These are phyloP conservation scores for Neodiprion pinetum DNA, from an alignment of 1,140 invertebrate species.

Conservation along the genomic window DNA sequence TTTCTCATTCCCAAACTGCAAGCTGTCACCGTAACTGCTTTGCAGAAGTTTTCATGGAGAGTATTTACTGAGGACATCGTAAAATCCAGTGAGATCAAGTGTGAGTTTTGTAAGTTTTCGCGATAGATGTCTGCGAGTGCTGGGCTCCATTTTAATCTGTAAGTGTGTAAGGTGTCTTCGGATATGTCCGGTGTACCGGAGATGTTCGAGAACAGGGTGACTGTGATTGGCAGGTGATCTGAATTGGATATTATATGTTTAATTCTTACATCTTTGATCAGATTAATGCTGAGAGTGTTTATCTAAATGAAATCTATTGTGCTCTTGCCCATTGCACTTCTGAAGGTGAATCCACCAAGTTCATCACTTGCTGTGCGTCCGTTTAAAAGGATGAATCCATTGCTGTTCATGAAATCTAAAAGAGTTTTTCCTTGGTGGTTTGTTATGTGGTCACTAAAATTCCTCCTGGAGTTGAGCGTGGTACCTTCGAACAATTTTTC, in stretches of 20 bases:
- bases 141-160: no score
- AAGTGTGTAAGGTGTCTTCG: no score
- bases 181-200: no score
- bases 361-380: neutral
- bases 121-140: no score
- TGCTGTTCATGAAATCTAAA: neutral
- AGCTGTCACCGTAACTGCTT: no score
- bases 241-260: neutral
- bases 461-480: neutral
- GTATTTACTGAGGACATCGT: no score
- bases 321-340: neutral
- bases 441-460: neutral
- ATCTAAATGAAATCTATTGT: slow-evolving; percentile 12
- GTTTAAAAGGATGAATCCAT: slow-evolving; percentile 7
- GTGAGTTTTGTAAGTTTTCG: no score
- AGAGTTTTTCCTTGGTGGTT: neutral
- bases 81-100: no score
- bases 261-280: neutral
- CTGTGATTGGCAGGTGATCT: neutral
- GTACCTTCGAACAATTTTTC: neutral
- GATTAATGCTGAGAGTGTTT: neutral
- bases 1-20: no score
- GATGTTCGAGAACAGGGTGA: neutral
- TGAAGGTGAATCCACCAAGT: neutral
- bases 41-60: no score